phyloP scores from a whole-genome alignment of 1,140 invertebrate species.

The Thrips palmi region DNA sequence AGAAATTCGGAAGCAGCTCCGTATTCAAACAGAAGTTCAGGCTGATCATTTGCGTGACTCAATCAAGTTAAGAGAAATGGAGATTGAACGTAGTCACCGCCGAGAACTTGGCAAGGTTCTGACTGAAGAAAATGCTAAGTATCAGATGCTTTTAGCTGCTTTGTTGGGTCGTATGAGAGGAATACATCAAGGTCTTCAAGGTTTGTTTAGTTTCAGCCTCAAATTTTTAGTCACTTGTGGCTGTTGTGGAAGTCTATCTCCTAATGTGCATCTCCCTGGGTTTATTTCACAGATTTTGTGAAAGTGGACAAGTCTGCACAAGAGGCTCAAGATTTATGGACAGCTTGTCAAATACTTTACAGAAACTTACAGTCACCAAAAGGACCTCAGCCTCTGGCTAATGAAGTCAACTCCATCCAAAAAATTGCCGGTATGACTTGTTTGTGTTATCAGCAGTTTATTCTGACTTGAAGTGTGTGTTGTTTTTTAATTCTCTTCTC shows the following conservation, averaged over 20 bases:
- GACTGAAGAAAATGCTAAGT: constrained; percentile 43
- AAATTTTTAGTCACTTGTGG: constrained; percentile 4
- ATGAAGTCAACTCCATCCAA: constrained; percentile 47
- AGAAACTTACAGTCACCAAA: constrained; percentile 49
- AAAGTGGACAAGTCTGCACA: constrained; percentile 59
- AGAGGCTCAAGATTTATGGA: constrained; percentile 77
- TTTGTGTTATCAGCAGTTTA: background rate
- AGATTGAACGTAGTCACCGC: constrained; percentile 41
- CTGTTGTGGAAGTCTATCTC: constrained; percentile 14
- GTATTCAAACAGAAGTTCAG: constrained; percentile 63
- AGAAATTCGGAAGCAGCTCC: constrained; percentile 56
- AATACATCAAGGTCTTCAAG: constrained; percentile 71
- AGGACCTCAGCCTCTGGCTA: constrained; percentile 46
- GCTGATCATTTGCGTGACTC: constrained; percentile 62
- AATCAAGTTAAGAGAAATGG: constrained; percentile 45
- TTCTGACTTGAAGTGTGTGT: background rate
- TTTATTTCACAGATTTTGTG: constrained; percentile 46
- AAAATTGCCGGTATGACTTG: constrained; percentile 38
- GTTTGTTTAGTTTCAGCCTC: constrained; percentile 31
- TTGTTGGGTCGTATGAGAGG: constrained; percentile 68
- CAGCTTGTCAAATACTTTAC: constrained; percentile 70
- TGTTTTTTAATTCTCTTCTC: constrained; percentile 2
- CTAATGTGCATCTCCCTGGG: constrained; percentile 23
- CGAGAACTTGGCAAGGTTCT: constrained; percentile 49
- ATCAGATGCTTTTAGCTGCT: constrained; percentile 57